A percentile compares a stretch with the other conserved stretches of the same genome.
phyloP scores from a whole-genome alignment of 2,888 invertebrate genomes.

The Theretra japonica region DNA sequence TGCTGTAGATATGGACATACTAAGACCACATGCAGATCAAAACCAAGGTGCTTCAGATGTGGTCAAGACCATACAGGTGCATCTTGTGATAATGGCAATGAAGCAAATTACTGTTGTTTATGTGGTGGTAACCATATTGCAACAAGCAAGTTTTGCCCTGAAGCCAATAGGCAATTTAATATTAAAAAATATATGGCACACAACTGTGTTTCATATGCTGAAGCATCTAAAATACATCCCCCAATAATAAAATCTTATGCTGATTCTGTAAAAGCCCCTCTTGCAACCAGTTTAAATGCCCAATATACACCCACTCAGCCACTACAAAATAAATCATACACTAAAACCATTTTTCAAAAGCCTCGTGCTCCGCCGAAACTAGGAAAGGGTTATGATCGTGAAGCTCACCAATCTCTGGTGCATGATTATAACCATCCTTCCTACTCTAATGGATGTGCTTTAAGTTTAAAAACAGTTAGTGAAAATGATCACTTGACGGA shows the following conservation, averaged over 20 bases:
- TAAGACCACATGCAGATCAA: constrained; percentile 30
- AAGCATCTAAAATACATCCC: not conserved
- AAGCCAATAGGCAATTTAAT: constrained; percentile 29
- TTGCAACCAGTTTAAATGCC: too few relatives aligned
- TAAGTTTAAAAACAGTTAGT: too few relatives aligned
- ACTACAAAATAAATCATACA: too few relatives aligned
- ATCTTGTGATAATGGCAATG: not conserved
- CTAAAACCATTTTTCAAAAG: too few relatives aligned
- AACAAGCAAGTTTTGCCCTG: constrained; percentile 31
- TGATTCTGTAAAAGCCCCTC: not conserved
- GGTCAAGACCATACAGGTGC: constrained; percentile 31
- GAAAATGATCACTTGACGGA: too few relatives aligned
- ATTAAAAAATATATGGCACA: constrained; percentile 32
- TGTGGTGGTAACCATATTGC: constrained; percentile 30
- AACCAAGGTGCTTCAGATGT: constrained; percentile 34
- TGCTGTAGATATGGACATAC: constrained; percentile 36
- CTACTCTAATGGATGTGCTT: too few relatives aligned
- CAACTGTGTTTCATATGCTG: not conserved
- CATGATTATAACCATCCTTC: too few relatives aligned
- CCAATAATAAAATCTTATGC: not conserved
- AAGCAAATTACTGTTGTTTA: not conserved
- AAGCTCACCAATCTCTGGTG: too few relatives aligned
- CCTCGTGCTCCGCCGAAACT: too few relatives aligned
- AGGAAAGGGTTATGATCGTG: too few relatives aligned
- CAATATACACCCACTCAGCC: too few relatives aligned